Evolutionary conservation across 2,113 vertebrate species (phyloP).

Genomic region (Lasiurus borealis): DNA sequence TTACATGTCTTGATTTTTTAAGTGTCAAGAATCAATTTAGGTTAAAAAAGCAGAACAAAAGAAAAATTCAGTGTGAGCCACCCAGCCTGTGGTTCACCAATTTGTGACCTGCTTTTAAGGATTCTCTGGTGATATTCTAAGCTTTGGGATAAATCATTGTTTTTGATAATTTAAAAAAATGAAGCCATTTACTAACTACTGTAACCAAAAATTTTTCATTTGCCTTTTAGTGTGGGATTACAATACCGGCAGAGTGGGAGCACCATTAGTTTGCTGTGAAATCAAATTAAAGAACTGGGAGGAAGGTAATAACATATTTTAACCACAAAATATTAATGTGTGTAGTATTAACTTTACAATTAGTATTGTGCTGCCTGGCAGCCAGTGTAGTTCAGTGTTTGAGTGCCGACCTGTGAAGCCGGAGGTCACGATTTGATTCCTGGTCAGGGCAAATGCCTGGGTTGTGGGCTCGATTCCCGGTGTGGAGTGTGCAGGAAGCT

Average conservation of each 20-base stretch:
- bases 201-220: neutral
- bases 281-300: slow-evolving; percentile 96
- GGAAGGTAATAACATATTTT: slow-evolving; percentile 93
- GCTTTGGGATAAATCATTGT: slow-evolving; percentile 13
- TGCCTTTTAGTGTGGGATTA: slow-evolving; percentile 94
- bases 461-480: too few species aligned
- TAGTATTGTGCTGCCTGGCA: neutral
- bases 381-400: too few species aligned
- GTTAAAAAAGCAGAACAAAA: neutral
- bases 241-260: slow-evolving; percentile 96
- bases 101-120: neutral
- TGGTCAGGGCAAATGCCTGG: too few species aligned
- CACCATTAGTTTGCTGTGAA: slow-evolving; percentile 96
- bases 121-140: neutral
- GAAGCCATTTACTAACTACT: neutral
- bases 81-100: neutral
- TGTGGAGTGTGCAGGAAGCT: too few species aligned
- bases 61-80: neutral
- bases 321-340: neutral
- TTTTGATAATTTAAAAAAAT: slow-evolving; percentile 41
- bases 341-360: neutral
- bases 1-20: neutral
- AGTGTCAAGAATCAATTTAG: neutral
- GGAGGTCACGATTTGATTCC: too few species aligned
- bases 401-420: too few species aligned